Conservation (phyloP, 2,888 invertebrate genomes). For the Exephanes ischioxanthus region DNA sequence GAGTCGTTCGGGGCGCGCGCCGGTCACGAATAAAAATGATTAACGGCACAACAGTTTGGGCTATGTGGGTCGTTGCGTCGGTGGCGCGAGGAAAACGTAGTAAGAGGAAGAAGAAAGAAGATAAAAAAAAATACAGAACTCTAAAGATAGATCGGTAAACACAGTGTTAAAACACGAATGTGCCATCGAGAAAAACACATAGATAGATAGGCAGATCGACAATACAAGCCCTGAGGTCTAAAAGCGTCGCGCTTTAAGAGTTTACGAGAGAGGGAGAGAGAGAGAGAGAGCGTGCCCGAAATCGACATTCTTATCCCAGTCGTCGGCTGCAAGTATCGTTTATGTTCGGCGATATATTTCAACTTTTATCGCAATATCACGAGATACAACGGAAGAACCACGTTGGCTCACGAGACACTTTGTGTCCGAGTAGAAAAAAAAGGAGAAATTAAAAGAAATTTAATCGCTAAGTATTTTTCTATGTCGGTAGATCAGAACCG, state of each 20-base stretch:
- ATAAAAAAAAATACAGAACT: constrained; percentile 30
- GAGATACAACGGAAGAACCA: neutral
- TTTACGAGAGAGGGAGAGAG: constrained; percentile 10
- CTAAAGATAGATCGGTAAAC: constrained; percentile 55
- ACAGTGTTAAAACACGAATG: constrained; percentile 33
- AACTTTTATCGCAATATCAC: constrained; percentile 17
- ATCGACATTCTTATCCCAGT: constrained; percentile 55
- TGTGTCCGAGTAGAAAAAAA: constrained; percentile 23
- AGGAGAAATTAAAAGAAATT: neutral
- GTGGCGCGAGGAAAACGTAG: constrained; percentile 25
- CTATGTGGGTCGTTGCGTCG: constrained; percentile 29
- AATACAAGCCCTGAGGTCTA: constrained; percentile 69
- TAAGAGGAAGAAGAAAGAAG: constrained; percentile 28
- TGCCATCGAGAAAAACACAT: constrained; percentile 13
- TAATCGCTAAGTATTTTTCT: neutral
- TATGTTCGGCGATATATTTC: constrained; percentile 21
- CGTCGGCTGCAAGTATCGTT: neutral
- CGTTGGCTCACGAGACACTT: neutral
- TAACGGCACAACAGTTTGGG: constrained; percentile 15
- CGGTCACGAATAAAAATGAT: constrained; percentile 27
- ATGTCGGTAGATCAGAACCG: neutral
- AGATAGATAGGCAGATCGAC: constrained; percentile 10
- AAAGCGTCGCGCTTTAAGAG: constrained; percentile 60
- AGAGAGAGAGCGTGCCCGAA: constrained; percentile 48
- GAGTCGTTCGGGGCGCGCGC: constrained; percentile 4